These are phyloP conservation scores for Scopus umbretta DNA, from an alignment of 2,113 vertebrate species.

Conservation along the genomic window DNA sequence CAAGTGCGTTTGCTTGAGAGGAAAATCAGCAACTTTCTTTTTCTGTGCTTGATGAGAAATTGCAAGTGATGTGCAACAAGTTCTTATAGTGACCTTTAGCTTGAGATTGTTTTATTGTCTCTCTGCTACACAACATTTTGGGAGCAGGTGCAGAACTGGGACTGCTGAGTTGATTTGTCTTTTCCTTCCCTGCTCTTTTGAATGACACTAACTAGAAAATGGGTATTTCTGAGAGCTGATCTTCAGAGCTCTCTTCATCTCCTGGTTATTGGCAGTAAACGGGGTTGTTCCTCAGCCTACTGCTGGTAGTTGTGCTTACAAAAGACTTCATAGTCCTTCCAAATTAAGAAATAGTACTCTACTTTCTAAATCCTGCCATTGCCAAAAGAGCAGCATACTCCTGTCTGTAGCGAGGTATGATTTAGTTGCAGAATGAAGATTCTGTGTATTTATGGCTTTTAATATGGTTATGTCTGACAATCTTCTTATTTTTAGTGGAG, in stretches of 20 bases:
- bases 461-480: slow-evolving; percentile 11
- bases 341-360: background rate
- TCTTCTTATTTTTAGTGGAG: slow-evolving; percentile 38
- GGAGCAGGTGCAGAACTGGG: background rate
- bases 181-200: background rate
- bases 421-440: background rate
- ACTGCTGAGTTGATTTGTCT: background rate
- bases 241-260: background rate
- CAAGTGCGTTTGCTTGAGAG: background rate
- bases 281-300: background rate
- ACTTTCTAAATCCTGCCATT: background rate
- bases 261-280: background rate
- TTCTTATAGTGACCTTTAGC: background rate
- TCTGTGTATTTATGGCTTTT: slow-evolving; percentile 5
- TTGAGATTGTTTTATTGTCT: background rate
- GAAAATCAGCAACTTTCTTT: background rate
- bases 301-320: background rate
- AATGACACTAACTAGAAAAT: background rate
- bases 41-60: background rate
- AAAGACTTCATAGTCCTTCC: background rate
- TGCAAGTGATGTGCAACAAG: background rate
- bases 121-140: background rate
- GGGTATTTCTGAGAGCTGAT: background rate
- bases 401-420: background rate
- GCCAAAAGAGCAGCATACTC: background rate